These are phyloP conservation scores for Callinectes sapidus DNA, from an alignment of 2,888 invertebrate species.

Conservation along the genomic window DNA sequence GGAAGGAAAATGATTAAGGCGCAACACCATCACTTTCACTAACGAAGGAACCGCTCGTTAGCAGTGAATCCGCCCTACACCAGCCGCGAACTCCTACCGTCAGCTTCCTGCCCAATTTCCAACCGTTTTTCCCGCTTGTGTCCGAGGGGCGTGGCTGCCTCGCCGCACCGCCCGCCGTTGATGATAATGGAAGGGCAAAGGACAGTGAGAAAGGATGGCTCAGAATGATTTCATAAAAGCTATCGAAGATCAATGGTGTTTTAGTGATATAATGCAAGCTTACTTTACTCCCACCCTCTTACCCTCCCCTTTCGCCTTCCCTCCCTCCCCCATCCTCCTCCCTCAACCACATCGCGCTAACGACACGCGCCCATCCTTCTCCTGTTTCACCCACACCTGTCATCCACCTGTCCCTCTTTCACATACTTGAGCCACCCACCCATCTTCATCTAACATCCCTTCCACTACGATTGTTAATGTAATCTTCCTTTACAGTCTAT, in stretches of 20 bases:
- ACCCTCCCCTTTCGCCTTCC: not conserved
- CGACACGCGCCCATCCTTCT: not conserved
- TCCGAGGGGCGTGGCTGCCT: not conserved
- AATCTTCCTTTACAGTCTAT: not conserved
- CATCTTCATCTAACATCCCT: not conserved
- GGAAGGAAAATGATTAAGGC: not conserved
- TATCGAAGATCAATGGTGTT: not conserved
- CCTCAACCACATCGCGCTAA: not conserved
- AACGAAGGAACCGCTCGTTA: not conserved
- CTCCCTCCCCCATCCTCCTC: not conserved
- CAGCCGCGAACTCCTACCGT: not conserved
- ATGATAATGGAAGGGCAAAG: not conserved
- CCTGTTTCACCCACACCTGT: not conserved
- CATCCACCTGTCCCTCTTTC: not conserved
- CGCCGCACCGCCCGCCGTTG: not conserved
- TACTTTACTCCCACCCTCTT: not conserved
- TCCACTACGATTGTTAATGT: not conserved
- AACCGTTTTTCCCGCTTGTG: constrained; percentile 1
- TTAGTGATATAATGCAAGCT: not conserved
- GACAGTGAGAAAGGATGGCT: not conserved
- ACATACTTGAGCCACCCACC: not conserved
- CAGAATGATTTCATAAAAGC: not conserved
- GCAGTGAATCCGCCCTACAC: not conserved
- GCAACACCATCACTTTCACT: not conserved
- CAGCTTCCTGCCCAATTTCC: constrained; percentile 2